phyloP scores from a whole-genome alignment of 2,797 vertebrate genomes.

The Myotis vivesi region DNA sequence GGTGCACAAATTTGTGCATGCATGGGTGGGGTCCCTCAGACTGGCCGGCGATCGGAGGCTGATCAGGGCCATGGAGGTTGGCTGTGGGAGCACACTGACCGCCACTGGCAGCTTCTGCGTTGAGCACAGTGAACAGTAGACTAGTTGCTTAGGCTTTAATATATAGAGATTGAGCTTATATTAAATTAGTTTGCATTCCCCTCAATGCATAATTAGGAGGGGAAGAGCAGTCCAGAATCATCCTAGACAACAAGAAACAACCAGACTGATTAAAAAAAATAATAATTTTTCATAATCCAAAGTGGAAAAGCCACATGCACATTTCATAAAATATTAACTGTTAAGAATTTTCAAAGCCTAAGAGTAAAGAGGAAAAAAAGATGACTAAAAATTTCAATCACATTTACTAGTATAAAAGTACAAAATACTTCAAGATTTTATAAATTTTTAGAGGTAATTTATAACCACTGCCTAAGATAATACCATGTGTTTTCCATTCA shows the following conservation, averaged over 20 bases:
- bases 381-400: slow-evolving; percentile 12
- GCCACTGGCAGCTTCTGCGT: too few species aligned
- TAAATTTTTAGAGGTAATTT: slow-evolving; percentile 21
- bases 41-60: too few species aligned
- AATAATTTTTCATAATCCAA: slow-evolving; percentile 9
- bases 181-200: slow-evolving; percentile 11
- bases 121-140: too few species aligned
- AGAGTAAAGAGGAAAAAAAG: background rate
- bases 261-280: background rate
- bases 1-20: too few species aligned
- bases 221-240: background rate
- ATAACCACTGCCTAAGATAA: background rate
- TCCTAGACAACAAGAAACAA: slow-evolving; percentile 12
- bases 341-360: slow-evolving; percentile 19
- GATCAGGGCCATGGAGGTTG: too few species aligned
- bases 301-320: background rate
- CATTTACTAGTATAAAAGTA: background rate
- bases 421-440: background rate
- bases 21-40: too few species aligned
- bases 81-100: too few species aligned
- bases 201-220: slow-evolving; percentile 23
- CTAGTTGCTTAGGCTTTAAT: too few species aligned
- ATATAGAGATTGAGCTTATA: background rate
- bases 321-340: slow-evolving; percentile 1
- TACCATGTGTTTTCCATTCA: slow-evolving; percentile 7